phyloP scores from a whole-genome alignment of 1,140 invertebrate genomes.

The Drosophila grimshawi region DNA sequence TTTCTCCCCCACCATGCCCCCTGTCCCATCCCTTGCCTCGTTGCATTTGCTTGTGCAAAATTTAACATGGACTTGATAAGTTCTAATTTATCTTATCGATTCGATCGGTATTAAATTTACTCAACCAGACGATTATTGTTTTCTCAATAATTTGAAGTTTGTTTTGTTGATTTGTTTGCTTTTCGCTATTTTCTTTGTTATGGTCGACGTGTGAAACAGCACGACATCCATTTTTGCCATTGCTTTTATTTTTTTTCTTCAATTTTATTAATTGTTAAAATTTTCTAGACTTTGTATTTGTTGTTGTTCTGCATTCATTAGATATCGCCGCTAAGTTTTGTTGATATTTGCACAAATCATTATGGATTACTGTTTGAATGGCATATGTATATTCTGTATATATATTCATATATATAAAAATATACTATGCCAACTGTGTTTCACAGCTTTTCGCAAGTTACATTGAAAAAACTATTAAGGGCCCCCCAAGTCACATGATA shows the following conservation, averaged over 20 bases:
- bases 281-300: slow-evolving; percentile 54
- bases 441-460: slow-evolving; percentile 52
- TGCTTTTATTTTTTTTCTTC: slow-evolving; percentile 13
- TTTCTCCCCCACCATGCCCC: too few relatives aligned
- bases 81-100: slow-evolving; percentile 67
- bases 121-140: slow-evolving; percentile 44
- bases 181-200: slow-evolving; percentile 35
- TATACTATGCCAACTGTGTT: slow-evolving; percentile 13
- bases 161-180: slow-evolving; percentile 23
- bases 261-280: slow-evolving; percentile 12
- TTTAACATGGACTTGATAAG: neutral
- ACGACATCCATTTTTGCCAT: slow-evolving; percentile 49
- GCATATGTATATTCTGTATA: neutral
- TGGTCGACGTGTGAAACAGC: slow-evolving; percentile 67
- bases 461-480: slow-evolving; percentile 51
- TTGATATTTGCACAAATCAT: slow-evolving; percentile 61
- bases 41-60: slow-evolving; percentile 2
- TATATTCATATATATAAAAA: neutral
- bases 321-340: slow-evolving; percentile 20
- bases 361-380: slow-evolving; percentile 21
- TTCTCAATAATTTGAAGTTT: slow-evolving; percentile 46
- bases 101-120: slow-evolving; percentile 35
- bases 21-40: neutral
- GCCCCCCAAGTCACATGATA: slow-evolving; percentile 48
- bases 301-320: slow-evolving; percentile 46